A percentile compares a stretch with the other conserved stretches of the same genome.
phyloP scores from a whole-genome alignment of 2,113 vertebrate species.

The Acanthochromis polyacanthus region DNA sequence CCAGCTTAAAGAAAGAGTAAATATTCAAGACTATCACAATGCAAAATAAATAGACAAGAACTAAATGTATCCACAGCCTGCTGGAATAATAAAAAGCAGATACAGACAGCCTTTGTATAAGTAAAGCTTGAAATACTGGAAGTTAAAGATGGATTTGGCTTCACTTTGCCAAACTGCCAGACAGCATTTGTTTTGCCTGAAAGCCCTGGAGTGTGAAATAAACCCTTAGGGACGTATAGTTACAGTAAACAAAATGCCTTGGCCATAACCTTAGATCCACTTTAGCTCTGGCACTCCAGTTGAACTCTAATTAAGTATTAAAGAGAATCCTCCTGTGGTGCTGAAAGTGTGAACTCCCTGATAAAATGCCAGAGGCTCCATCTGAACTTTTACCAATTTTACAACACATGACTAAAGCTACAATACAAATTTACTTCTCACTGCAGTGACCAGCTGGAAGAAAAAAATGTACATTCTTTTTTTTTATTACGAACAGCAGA shows the following conservation, averaged over 20 bases:
- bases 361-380: constrained; percentile 18
- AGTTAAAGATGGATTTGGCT: neutral
- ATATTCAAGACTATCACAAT: constrained; percentile 8
- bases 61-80: constrained; percentile 5
- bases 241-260: constrained; percentile 1
- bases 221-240: neutral
- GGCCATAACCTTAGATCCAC: neutral
- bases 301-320: constrained; percentile 63
- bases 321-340: constrained; percentile 13
- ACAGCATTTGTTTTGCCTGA: neutral
- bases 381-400: constrained; percentile 7
- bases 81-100: neutral
- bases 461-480: neutral
- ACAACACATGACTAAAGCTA: neutral
- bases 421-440: constrained; percentile 3
- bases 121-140: neutral
- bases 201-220: neutral
- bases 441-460: neutral
- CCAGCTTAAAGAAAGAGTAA: constrained; percentile 1
- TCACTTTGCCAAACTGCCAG: neutral
- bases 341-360: constrained; percentile 27
- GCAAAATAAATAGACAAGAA: constrained; percentile 15
- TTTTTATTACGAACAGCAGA: neutral
- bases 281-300: constrained; percentile 29
- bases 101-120: no score